Evolutionary conservation across 2,888 invertebrate species (phyloP).

Genomic region (Bellardia bayeri): DNA sequence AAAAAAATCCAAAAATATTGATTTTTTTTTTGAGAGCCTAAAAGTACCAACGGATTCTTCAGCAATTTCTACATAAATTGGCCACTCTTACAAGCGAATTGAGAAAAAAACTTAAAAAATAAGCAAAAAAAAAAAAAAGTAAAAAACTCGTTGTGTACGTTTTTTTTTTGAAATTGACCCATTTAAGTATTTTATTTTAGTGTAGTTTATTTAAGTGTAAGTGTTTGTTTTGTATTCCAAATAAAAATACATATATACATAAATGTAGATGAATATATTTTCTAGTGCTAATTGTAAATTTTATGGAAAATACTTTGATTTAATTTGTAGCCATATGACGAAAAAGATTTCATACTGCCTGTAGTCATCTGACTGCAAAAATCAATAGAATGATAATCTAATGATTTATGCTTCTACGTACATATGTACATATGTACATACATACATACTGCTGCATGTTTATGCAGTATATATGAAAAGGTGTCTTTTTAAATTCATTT

Average conservation of each 20-base stretch:
- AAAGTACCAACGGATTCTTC: too few relatives aligned
- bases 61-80: too few relatives aligned
- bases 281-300: slow-evolving; percentile 32
- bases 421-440: background rate
- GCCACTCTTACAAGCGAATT: too few relatives aligned
- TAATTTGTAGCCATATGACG: slow-evolving; percentile 71
- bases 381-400: slow-evolving; percentile 70
- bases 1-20: too few relatives aligned
- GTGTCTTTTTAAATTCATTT: background rate
- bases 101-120: too few relatives aligned
- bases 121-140: too few relatives aligned
- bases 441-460: background rate
- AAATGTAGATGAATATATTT: background rate
- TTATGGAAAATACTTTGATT: slow-evolving; percentile 58
- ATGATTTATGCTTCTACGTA: slow-evolving; percentile 64
- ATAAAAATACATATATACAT: background rate
- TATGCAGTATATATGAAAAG: background rate
- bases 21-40: too few relatives aligned
- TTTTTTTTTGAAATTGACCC: too few relatives aligned
- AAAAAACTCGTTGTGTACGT: too few relatives aligned
- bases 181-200: too few relatives aligned
- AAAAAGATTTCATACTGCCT: slow-evolving; percentile 73
- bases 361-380: slow-evolving; percentile 73
- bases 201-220: background rate
- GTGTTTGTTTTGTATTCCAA: background rate